phyloP scores from a whole-genome alignment of 2,888 invertebrate genomes.

The Machimus atricapillus region DNA sequence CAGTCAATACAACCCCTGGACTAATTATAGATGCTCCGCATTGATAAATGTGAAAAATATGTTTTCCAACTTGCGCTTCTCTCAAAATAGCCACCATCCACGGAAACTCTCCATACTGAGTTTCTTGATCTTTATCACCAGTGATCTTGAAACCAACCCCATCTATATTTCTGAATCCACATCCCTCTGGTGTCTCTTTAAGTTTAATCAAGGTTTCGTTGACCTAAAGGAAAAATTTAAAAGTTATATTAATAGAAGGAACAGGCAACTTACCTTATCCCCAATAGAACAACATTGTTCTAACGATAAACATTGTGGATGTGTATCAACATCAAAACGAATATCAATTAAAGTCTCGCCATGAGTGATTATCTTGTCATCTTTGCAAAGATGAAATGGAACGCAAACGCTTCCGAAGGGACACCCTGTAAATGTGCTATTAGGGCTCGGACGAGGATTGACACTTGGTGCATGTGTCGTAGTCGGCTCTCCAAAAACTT shows the following conservation, averaged over 20 bases:
- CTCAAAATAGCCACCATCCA: slow-evolving; percentile 66
- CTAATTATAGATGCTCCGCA: slow-evolving; percentile 60
- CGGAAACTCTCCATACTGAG: slow-evolving; percentile 64
- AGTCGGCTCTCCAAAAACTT: neutral
- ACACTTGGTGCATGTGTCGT: neutral
- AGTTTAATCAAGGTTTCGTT: slow-evolving; percentile 51
- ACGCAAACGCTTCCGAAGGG: slow-evolving; percentile 73
- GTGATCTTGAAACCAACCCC: slow-evolving; percentile 78
- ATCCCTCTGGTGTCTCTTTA: slow-evolving; percentile 61
- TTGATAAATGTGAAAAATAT: slow-evolving; percentile 62
- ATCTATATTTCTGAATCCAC: slow-evolving; percentile 76
- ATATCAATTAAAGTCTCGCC: slow-evolving; percentile 80
- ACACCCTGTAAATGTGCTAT: slow-evolving; percentile 47
- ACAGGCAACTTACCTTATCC: slow-evolving; percentile 52
- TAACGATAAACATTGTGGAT: slow-evolving; percentile 47
- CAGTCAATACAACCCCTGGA: slow-evolving; percentile 73
- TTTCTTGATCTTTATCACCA: slow-evolving; percentile 70
- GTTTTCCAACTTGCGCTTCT: slow-evolving; percentile 51
- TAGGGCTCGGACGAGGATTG: neutral
- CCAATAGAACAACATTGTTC: slow-evolving; percentile 55
- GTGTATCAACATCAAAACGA: slow-evolving; percentile 65
- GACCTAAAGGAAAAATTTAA: neutral
- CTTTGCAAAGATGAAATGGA: slow-evolving; percentile 76
- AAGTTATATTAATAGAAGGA: neutral
- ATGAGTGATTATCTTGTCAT: slow-evolving; percentile 71